These are phyloP conservation scores for Galago senegalensis DNA, from an alignment of 2,797 vertebrate species.

Conservation along the genomic window DNA sequence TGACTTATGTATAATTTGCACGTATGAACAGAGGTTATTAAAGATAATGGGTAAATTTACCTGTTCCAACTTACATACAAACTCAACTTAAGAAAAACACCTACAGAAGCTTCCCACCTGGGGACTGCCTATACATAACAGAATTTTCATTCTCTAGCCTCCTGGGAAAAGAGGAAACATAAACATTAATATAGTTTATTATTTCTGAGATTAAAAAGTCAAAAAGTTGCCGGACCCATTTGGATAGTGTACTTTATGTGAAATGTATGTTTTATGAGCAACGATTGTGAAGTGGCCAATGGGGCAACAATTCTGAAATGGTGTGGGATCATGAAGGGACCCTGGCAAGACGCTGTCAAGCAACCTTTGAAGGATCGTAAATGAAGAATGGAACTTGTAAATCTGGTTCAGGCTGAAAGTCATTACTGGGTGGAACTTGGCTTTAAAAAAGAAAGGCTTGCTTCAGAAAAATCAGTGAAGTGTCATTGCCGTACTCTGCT, in stretches of 20 bases:
- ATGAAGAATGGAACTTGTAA: not conserved
- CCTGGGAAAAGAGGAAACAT: not conserved
- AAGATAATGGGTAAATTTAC: too few species aligned
- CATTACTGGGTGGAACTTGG: not conserved
- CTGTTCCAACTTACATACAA: too few species aligned
- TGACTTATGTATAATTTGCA: too few species aligned
- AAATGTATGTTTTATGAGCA: rapidly evolving
- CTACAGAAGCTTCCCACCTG: too few species aligned
- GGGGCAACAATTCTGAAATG: not conserved
- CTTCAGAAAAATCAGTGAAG: not conserved
- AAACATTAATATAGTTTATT: not conserved
- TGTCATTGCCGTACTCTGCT: too few species aligned
- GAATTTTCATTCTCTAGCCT: not conserved
- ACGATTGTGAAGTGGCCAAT: not conserved
- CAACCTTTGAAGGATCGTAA: not conserved
- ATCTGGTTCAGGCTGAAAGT: not conserved
- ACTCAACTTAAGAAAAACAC: too few species aligned
- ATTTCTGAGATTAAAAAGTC: not conserved
- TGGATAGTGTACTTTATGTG: not conserved
- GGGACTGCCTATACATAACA: not conserved
- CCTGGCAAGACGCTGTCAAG: not conserved
- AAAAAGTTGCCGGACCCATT: not conserved
- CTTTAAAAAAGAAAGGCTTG: not conserved
- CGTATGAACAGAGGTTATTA: too few species aligned
- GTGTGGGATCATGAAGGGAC: not conserved